Conservation (phyloP, 2,113 vertebrate genomes). For the Phodopus roborovskii region DNA sequence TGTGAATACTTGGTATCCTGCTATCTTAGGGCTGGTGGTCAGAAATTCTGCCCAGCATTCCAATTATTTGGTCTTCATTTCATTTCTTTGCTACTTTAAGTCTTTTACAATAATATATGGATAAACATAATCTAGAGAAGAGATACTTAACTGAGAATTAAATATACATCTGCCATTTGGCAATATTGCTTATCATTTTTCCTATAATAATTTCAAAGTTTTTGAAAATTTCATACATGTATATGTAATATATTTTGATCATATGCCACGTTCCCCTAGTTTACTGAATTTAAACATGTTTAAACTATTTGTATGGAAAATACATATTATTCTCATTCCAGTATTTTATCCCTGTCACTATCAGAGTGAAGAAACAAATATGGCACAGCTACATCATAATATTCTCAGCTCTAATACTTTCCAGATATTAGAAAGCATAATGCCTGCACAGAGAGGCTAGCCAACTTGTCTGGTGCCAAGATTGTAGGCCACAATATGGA, state of each 20-base stretch:
- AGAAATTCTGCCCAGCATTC: too few species aligned
- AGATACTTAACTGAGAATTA: neutral
- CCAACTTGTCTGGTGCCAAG: neutral
- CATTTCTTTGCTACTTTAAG: too few species aligned
- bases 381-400: neutral
- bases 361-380: neutral
- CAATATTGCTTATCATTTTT: neutral
- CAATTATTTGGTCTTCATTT: too few species aligned
- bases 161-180: neutral
- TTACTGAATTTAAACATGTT: neutral
- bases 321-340: neutral
- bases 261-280: neutral
- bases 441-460: neutral
- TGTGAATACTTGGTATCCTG: too few species aligned
- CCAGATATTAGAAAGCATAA: neutral
- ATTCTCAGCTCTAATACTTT: slow-evolving; percentile 13
- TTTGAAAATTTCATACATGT: neutral
- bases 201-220: neutral
- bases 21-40: too few species aligned
- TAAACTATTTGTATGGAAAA: neutral
- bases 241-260: neutral
- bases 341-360: neutral
- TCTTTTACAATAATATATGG: neutral
- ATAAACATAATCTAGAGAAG: neutral
- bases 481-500: neutral